Base-by-base conservation (phyloP, 2,888 invertebrate species). In the Phrixothrix hirtus region DNA sequence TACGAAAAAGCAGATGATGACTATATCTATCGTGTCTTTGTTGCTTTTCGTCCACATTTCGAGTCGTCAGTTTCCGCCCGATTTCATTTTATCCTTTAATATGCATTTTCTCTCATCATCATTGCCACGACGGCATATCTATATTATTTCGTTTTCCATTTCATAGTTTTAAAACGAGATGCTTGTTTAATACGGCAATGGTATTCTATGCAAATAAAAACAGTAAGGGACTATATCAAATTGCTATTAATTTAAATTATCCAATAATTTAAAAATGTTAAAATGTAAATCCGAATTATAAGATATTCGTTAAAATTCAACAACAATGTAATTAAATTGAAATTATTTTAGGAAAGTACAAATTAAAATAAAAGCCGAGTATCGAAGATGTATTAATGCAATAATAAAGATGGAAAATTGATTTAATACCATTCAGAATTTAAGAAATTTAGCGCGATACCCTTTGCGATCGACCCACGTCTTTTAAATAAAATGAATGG, bases 11-110 rank as follows among this genome's bases (percentile, higher is more conserved):
- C 21, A 21, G 21, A 21, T 21, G 21, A 21, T 21, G 21, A 21
- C 25, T 5, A 12, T 36, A 10, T 36, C 21, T 36, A 13, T 12
- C 1, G 2, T n/a, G 15, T 35, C 14, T 17, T 41, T 27, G 29
- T 48, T 51, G 57, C 47, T 58, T 45, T 44, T 32, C 53, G 31
- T 37, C 44, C 41, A 44, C 51, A 34, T 36, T 43, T 45, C 44
- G 32, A 42, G 44, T 30, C 44, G 31, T 52, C 43, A 47, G 49
- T 64, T 64, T 63, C 60, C 66, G 57, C 60, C 58, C 60, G 64
- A 66, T 63, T 64, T 61, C 60, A 57, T 55, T 50, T 46, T 56
- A 50, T 63, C 60, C 57, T 55, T 55, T 57, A 50, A 62, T 57
- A 58, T 57, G 57, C 60, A 41, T 64, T 62, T 57, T 54, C 53